Base-by-base conservation (phyloP, 1,140 invertebrate genomes). In the Conopomorpha cramerella region DNA sequence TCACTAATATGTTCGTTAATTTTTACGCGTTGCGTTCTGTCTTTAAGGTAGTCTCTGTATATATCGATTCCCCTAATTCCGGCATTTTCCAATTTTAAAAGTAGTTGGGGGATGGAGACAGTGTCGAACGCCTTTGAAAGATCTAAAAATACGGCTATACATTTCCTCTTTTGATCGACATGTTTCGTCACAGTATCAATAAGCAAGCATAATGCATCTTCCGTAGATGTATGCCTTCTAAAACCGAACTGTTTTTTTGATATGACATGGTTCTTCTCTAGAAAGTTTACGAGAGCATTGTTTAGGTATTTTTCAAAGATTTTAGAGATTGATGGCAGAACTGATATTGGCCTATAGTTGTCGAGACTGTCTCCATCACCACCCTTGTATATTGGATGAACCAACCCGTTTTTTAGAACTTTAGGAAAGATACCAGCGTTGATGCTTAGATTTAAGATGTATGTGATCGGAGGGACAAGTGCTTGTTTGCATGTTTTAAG, bases 221-320 rank as follows among this genome's bases (percentile, higher is more conserved):
- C 16, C 2, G 30, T 32, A 1, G 30, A 32, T 16, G 2, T 17
- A 8, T 17, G 16, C 11, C 4, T 8, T 2, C 30, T 8, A 17
- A 32, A 32, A 3, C 30, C 30, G 19, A 16, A 32, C 19, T 32
- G 30, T 2, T 17, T 17, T 16, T 8, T 32, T n/a, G n/a, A n/a
- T n/a, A 17, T 4, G 15, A 32, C 11, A 17, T 32, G 17, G 19
- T 7, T 17, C 10, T 32, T 10, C 6, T 32, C 30, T 17, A 32
- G 8, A 16, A 17, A 32, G 3, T 17, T 32, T 1, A 17, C 8
- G 4, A 32, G 16, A n/a, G 16, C 19, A 1, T 17, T 17, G 8
- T 32, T 32, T 1, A 32, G 1, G 7, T 17, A n/a, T 16, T 8
- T 2, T 32, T 32, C 30, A 6, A 32, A 11, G 3, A 32, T 32